Conservation (phyloP, 2,888 invertebrate species). For the Agriopis marginaria region DNA sequence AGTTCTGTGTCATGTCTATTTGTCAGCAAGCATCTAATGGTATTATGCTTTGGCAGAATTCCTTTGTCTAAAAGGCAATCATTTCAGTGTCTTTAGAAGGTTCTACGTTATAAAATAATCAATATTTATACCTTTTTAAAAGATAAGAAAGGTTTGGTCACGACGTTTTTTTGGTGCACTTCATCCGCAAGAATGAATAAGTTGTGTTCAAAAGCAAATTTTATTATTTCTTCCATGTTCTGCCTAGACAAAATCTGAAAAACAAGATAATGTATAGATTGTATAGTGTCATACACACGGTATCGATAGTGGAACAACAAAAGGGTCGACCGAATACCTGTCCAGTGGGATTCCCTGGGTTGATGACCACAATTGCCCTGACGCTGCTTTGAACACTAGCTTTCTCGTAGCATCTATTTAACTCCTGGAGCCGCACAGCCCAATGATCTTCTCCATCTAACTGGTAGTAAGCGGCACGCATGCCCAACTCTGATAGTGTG, state of each 20-base stretch:
- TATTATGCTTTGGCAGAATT: no score
- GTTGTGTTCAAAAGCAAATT: conserved; percentile 94
- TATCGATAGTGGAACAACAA: no score
- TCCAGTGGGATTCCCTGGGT: conserved; percentile 99
- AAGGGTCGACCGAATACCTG: conserved; percentile 69
- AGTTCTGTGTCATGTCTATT: no score
- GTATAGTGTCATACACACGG: no score
- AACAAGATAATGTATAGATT: not conserved
- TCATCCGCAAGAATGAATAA: conserved; percentile 97
- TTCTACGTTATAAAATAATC: no score
- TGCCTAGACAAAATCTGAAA: conserved; percentile 90
- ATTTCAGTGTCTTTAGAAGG: no score
- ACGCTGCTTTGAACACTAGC: conserved; percentile 88
- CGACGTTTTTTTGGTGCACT: conserved; percentile 97
- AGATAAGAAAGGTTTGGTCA: conserved; percentile 94
- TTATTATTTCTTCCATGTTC: conserved; percentile 96
- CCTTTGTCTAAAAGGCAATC: no score
- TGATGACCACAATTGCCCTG: conserved; percentile 96
- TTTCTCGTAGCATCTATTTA: conserved; percentile 89
- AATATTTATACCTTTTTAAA: conserved; percentile 91
- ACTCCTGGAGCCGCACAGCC: conserved; percentile 92
- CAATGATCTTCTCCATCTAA: conserved; percentile 95
- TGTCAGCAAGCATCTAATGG: no score
- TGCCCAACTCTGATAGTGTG: conserved; percentile 94
- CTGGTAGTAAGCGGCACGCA: conserved; percentile 94